Base-by-base conservation (phyloP, 2,113 vertebrate genomes). In the Proteles cristata region DNA sequence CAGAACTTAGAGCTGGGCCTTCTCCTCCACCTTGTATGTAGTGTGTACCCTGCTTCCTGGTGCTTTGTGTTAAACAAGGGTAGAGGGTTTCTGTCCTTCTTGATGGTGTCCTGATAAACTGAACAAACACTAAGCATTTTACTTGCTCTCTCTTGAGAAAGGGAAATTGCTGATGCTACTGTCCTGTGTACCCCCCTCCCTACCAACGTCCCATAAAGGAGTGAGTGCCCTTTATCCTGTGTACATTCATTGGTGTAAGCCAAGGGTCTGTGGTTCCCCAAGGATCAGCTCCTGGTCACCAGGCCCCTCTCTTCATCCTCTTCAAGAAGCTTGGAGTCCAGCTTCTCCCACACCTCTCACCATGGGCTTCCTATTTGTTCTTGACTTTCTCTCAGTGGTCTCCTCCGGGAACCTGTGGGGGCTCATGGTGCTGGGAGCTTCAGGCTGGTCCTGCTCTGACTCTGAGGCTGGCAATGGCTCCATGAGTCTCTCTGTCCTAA, bases 241-340 rank as follows among this genome's bases (percentile, higher is more conserved):
- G 68, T 23, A 4, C 58, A 3, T 11, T 31, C 55, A 10, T 43
- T 5, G 19, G 33, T 14, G 28, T 15, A 48, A n/a, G 35, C 48
- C 48, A 19, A 35, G 58, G 31, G 28, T 55, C 58, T 21, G 48
- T 45, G 81, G 28, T 21, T 28, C 50, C 50, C 33, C 33, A 23
- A 35, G 53, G 74, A 19, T 7, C 39, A 6, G 9, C 65, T 9
- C 26, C 28, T 35, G 9, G 81, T 45, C 26, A 23, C 23, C 15
- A 9, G 4, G 15, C 9, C n/a, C 15, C 45, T 25, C 1, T n/a
- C 10, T 4, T 28, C 85, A 0, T 7, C 48, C 28, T 15, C 2
- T n/a, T 48, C 5, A 2, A 14, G 74, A 33, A 15, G 15, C 9
- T 1, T 0, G 6, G 45, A 26, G 86, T 2, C 12, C 0, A 2